These are phyloP conservation scores for Stichopus chloronotus DNA, from an alignment of 35 echinoderm and acorn worm species.

Conservation along the genomic window DNA sequence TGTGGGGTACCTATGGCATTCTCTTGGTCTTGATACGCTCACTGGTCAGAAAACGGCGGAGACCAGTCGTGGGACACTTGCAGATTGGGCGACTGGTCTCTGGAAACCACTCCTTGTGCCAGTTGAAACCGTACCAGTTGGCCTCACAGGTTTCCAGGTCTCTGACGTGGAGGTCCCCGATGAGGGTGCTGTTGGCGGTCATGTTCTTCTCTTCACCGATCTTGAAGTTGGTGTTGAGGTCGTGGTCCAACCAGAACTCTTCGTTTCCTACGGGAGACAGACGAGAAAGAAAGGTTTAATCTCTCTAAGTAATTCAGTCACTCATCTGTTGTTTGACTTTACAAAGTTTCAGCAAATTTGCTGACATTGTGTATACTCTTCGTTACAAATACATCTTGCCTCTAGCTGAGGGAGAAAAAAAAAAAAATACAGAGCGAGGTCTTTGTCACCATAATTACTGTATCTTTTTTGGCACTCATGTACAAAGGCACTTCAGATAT, in stretches of 20 bases:
- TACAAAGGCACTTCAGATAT: too few relatives aligned
- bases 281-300: background rate
- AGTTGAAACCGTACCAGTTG: slow-evolving; percentile 72
- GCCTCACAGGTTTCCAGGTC: slow-evolving; percentile 66
- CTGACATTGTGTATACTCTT: too few relatives aligned
- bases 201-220: background rate
- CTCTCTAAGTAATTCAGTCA: background rate
- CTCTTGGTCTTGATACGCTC: slow-evolving; percentile 21
- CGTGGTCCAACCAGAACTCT: slow-evolving; percentile 50
- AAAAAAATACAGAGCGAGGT: too few relatives aligned
- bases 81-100: slow-evolving; percentile 52
- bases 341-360: background rate
- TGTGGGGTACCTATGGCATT: background rate
- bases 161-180: background rate
- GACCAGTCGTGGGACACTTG: background rate
- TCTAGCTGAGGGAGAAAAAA: too few relatives aligned
- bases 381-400: too few relatives aligned
- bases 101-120: slow-evolving; percentile 80
- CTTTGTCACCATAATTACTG: too few relatives aligned
- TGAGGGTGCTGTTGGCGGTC: background rate
- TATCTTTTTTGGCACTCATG: too few relatives aligned
- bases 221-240: slow-evolving; percentile 68
- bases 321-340: background rate
- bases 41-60: slow-evolving; percentile 26
- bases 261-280: slow-evolving; percentile 59